A percentile compares a stretch with the other conserved stretches of the same genome.
These are phyloP conservation scores for Colaptes auratus DNA, from an alignment of 2,113 vertebrate genomes.

Conservation along the genomic window DNA sequence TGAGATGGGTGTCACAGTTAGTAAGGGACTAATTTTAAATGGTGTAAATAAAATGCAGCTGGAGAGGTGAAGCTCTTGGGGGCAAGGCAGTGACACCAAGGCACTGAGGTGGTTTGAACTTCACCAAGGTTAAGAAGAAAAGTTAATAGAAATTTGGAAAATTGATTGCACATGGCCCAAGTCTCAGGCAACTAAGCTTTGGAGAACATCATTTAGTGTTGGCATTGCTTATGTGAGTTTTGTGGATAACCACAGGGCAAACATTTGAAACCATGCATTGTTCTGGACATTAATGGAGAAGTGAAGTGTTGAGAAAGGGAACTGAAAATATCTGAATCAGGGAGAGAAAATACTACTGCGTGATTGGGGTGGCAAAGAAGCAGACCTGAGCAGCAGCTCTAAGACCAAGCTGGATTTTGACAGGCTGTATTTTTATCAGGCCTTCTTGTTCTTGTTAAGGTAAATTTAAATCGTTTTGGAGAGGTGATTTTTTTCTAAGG, in stretches of 20 bases:
- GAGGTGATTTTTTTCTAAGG: not conserved
- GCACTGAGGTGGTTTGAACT: not conserved
- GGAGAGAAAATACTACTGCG: not conserved
- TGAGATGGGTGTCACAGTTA: not conserved
- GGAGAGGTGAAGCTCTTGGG: not conserved
- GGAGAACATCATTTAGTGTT: not conserved
- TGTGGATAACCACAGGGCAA: not conserved
- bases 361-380: not conserved
- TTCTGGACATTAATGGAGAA: conserved; percentile 20
- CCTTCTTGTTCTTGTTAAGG: not conserved
- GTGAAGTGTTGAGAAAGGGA: conserved; percentile 9
- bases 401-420: conserved; percentile 1
- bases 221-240: not conserved
- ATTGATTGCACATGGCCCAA: not conserved
- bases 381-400: not conserved
- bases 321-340: conserved; percentile 7
- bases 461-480: not conserved
- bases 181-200: not conserved
- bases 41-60: not conserved
- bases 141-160: not conserved
- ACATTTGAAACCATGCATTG: conserved; percentile 2
- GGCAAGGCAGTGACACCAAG: not conserved
- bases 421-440: not conserved
- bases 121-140: not conserved
- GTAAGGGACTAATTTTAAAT: conserved; percentile 18